A percentile compares a stretch with the other conserved stretches of the same genome.
Evolutionary conservation across 2,888 invertebrate species (phyloP).

Genomic region (Uloborus plumipes): DNA sequence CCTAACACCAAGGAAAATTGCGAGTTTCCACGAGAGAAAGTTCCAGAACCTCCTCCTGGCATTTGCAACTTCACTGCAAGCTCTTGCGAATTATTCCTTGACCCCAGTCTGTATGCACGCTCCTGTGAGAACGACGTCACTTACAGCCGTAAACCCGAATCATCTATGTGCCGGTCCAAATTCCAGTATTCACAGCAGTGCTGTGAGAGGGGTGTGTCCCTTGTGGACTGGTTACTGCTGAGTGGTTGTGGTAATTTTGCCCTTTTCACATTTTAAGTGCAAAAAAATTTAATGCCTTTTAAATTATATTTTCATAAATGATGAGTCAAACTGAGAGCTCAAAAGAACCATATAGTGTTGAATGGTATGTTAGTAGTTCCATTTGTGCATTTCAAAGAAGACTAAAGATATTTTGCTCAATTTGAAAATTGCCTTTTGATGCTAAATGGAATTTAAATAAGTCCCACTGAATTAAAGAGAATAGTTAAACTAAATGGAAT

Average conservation of each 20-base stretch:
- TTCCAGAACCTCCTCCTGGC: slow-evolving; percentile 41
- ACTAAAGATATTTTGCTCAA: no score
- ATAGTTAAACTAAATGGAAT: no score
- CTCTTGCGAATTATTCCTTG: slow-evolving; percentile 77
- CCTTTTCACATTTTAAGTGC: neutral
- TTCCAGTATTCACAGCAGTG: slow-evolving; percentile 83
- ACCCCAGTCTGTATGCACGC: slow-evolving; percentile 78
- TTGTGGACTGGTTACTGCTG: slow-evolving; percentile 78
- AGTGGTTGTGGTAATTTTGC: slow-evolving; percentile 75
- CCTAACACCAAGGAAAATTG: slow-evolving; percentile 20
- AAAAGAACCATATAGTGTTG: no score
- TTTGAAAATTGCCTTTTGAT: no score
- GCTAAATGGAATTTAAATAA: no score
- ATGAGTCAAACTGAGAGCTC: no score
- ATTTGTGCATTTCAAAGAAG: no score
- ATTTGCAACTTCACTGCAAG: slow-evolving; percentile 57
- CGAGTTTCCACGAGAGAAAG: slow-evolving; percentile 1
- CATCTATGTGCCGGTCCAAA: slow-evolving; percentile 78
- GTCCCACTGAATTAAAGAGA: no score
- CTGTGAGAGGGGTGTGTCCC: slow-evolving; percentile 79
- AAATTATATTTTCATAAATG: no score
- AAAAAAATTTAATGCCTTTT: no score
- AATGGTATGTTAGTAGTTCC: no score
- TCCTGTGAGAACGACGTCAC: slow-evolving; percentile 81
- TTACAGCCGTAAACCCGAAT: slow-evolving; percentile 72